phyloP scores from a whole-genome alignment of 2,113 vertebrate species.

The Anser cygnoides region DNA sequence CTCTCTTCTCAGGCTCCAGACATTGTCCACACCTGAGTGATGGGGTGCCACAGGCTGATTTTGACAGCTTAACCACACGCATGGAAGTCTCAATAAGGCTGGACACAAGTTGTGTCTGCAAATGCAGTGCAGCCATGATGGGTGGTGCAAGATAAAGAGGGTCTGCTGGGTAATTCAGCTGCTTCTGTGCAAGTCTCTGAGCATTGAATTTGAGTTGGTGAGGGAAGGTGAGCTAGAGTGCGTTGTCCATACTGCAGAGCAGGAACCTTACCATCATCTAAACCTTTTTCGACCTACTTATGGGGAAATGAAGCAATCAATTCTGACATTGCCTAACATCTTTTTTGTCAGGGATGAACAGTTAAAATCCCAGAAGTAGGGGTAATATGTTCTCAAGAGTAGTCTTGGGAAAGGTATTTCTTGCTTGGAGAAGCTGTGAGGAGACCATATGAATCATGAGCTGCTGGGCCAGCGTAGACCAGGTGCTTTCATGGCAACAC shows the following conservation, averaged over 20 bases:
- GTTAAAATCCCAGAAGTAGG: background rate
- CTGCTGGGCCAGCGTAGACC: background rate
- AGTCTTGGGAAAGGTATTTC: background rate
- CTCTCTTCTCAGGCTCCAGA: background rate
- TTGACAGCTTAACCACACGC: background rate
- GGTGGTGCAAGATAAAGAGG: background rate
- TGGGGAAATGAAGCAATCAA: background rate
- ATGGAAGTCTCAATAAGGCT: background rate
- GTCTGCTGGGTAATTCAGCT: background rate
- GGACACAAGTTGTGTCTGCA: background rate
- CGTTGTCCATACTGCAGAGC: background rate
- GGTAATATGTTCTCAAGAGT: background rate
- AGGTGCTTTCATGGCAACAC: background rate
- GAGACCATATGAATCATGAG: background rate
- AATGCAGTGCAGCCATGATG: accelerated
- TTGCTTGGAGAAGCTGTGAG: background rate
- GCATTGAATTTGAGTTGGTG: background rate
- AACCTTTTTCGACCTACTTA: background rate
- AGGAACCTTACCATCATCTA: background rate
- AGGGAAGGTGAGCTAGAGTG: background rate
- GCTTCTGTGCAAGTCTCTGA: background rate
- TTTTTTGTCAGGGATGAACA: background rate
- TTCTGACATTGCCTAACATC: background rate
- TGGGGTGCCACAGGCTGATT: background rate
- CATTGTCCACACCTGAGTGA: background rate